Base-by-base conservation (phyloP, 2,113 vertebrate species). In the Malurus elegans region DNA sequence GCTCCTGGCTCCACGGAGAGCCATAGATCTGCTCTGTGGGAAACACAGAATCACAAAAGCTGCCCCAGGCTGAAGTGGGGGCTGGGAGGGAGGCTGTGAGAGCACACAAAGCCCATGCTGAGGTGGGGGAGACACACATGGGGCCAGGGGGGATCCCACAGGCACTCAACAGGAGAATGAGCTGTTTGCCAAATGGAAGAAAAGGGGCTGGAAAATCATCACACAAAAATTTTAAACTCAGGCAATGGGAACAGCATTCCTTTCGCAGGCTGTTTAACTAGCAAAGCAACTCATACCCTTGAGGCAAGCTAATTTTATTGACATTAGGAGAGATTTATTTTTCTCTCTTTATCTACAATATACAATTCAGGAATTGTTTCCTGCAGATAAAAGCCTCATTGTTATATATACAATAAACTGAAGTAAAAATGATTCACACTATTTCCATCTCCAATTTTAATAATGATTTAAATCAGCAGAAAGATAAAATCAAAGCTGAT, bases 261-360 rank as follows among this genome's bases (percentile, higher is more conserved):
- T 74, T 83, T 90, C 5, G 2, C 45, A 90, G 79, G 81, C 75
- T 74, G 79, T 83, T 76, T 67, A 88, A 79, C 82, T 69, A 45
- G 88, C 74, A 95, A 70, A 85, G 90, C 90, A 92, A 60, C 90
- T 88, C 75, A 40, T 64, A 45, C 56, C 88, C 93, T 86, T 34
- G 45, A 94, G 85, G 75, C 79, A 90, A 92, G 57, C 65, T 92
- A 60, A 93, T 96, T 96, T 92, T 94, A 93, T 88, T 96, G 88
- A 93, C 93, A 86, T 92, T 95, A 94, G 61, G 20, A 92, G 82
- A 93, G 79, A 96, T 93, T 94, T 93, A 95, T 95, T 97, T 96
- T 93, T 95, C 89, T 91, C 66, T 92, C 88, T 93, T 91, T 91
- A 95, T 95, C 85, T 84, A 78, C 90, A 90, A 71, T 86, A 94